Evolutionary conservation across 2,797 vertebrate genomes (phyloP).

Genomic region (Notolepis coatsorum): DNA sequence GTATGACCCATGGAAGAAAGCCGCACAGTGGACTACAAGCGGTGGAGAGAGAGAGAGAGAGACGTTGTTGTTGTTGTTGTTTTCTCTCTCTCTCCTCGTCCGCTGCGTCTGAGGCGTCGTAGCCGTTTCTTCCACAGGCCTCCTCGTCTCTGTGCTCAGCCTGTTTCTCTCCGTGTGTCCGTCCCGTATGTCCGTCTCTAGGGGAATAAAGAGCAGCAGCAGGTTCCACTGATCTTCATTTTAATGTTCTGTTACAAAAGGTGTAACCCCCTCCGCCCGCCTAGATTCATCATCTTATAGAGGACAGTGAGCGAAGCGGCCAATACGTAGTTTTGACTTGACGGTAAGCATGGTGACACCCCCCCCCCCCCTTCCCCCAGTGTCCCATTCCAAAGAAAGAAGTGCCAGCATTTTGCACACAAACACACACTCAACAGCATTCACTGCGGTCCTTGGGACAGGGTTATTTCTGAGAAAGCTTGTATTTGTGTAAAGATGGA

Average conservation of each 20-base stretch:
- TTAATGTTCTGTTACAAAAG: conserved; percentile 50
- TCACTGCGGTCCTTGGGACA: conserved; percentile 24
- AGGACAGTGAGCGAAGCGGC: too few relatives aligned
- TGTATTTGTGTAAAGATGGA: conserved; percentile 23
- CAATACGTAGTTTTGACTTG: too few relatives aligned
- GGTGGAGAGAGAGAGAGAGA: not conserved
- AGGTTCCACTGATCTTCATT: conserved; percentile 34
- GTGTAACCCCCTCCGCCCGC: conserved; percentile 35
- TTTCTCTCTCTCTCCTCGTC: conserved; percentile 19
- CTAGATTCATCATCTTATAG: conserved; percentile 24
- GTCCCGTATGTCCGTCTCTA: conserved; percentile 32
- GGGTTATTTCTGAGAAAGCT: conserved; percentile 34
- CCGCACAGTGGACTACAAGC: conserved; percentile 27
- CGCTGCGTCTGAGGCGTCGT: conserved; percentile 22
- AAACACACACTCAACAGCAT: conserved; percentile 30
- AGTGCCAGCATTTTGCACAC: conserved; percentile 53
- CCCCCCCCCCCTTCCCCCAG: too few relatives aligned
- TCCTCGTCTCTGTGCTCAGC: conserved; percentile 45
- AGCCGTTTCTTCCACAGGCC: conserved; percentile 33
- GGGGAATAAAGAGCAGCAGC: conserved; percentile 43
- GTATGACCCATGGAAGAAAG: conserved; percentile 12
- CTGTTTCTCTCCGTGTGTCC: conserved; percentile 52
- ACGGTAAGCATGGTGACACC: conserved; percentile 27
- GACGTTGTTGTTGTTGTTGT: too few relatives aligned
- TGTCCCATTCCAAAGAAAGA: conserved; percentile 70